phyloP scores from a whole-genome alignment of 2,113 vertebrate genomes.

The Hemiscyllium ocellatum region DNA sequence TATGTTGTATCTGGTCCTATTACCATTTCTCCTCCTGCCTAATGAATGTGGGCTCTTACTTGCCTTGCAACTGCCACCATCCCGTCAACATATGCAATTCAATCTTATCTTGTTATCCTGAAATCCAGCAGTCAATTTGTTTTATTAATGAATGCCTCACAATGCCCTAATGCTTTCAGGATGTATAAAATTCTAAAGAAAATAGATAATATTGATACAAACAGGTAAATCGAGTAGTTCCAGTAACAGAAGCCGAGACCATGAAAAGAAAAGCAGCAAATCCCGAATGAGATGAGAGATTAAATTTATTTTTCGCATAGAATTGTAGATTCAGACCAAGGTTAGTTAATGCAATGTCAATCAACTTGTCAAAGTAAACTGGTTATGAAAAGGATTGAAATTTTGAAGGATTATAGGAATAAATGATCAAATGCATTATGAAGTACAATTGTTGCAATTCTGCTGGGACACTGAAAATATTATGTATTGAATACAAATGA shows the following conservation, averaged over 20 bases:
- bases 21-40: background rate
- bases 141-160: background rate
- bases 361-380: background rate
- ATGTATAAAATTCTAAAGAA: background rate
- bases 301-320: slow-evolving; percentile 1
- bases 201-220: background rate
- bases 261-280: background rate
- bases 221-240: slow-evolving; percentile 5
- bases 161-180: background rate
- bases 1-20: background rate
- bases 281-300: background rate
- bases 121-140: background rate
- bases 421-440: slow-evolving; percentile 9
- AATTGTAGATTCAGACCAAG: background rate
- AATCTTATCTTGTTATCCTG: background rate
- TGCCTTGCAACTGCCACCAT: background rate
- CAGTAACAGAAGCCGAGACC: background rate
- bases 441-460: background rate
- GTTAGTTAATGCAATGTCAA: slow-evolving; percentile 11
- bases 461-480: background rate
- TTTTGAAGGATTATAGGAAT: background rate
- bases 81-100: background rate
- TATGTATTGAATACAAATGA: background rate
- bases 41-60: background rate
- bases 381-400: slow-evolving; percentile 2